Conservation (phyloP, 2,888 invertebrate genomes). For the Dorcus hopei region DNA sequence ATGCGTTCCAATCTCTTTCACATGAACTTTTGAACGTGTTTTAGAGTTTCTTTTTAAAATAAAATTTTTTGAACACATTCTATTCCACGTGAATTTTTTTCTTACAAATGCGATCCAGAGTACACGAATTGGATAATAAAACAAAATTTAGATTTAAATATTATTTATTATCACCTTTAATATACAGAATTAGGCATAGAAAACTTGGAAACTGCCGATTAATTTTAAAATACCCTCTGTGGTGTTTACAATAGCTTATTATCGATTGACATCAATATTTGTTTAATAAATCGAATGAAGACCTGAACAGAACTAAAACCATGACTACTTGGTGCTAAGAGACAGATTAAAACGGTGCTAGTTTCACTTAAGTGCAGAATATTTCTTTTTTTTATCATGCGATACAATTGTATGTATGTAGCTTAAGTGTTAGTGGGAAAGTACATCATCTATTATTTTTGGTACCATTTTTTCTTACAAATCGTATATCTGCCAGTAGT, state of each 20-base stretch:
- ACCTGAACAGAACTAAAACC: constrained; percentile 17
- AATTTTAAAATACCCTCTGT: constrained; percentile 21
- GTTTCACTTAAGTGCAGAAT: neutral
- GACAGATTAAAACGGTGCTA: neutral
- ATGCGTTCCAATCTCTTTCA: too few species aligned
- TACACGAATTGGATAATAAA: neutral
- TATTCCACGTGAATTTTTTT: too few species aligned
- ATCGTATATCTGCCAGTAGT: neutral
- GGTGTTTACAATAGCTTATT: constrained; percentile 11
- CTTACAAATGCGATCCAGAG: neutral
- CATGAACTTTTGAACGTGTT: too few species aligned
- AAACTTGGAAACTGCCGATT: constrained; percentile 26
- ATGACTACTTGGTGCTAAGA: constrained; percentile 6
- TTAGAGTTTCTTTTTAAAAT: neutral
- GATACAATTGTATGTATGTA: neutral
- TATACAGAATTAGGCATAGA: constrained; percentile 29
- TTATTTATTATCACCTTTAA: constrained; percentile 21
- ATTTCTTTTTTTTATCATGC: neutral
- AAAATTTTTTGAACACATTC: too few species aligned
- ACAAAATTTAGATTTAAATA: constrained; percentile 10
- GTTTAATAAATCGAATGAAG: neutral
- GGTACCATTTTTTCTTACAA: neutral
- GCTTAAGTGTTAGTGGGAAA: neutral
- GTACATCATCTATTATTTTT: constrained; percentile 3
- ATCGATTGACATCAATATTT: constrained; percentile 1